Evolutionary conservation across 2,113 vertebrate genomes (phyloP).

Genomic region (Anolis sagrei): DNA sequence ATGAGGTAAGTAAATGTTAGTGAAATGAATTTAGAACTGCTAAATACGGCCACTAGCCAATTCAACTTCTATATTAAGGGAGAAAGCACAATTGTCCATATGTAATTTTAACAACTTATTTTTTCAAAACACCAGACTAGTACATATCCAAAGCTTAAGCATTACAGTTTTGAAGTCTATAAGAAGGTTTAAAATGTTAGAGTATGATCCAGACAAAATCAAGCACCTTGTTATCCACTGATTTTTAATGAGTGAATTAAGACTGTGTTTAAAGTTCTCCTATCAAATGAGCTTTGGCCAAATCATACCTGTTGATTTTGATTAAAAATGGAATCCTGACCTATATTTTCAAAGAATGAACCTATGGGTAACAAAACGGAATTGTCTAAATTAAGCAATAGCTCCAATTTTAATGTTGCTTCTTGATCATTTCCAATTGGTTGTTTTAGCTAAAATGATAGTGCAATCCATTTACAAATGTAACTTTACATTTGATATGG

Average conservation of each 20-base stretch:
- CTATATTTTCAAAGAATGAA: not conserved
- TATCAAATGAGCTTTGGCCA: not conserved
- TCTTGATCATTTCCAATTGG: not conserved
- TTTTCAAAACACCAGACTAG: not conserved
- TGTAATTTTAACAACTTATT: not conserved
- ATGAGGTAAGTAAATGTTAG: conserved; percentile 58
- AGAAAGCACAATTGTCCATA: not conserved
- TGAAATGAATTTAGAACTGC: conserved; percentile 50
- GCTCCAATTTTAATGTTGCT: not conserved
- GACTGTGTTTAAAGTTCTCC: not conserved
- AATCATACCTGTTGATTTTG: not conserved
- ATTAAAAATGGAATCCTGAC: not conserved
- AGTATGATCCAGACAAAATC: not conserved
- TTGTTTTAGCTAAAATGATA: not conserved
- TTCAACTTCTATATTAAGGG: not conserved
- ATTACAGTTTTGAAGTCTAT: not conserved
- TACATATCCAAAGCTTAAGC: not conserved
- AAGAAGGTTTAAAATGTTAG: not conserved
- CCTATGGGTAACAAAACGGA: not conserved
- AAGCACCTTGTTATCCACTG: not conserved
- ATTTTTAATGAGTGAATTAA: not conserved
- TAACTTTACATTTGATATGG: not conserved
- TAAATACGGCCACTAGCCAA: not conserved
- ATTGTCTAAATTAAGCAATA: not conserved
- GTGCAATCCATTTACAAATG: not conserved